Base-by-base conservation (phyloP, 2,113 vertebrate species). In the Colaptes auratus region DNA sequence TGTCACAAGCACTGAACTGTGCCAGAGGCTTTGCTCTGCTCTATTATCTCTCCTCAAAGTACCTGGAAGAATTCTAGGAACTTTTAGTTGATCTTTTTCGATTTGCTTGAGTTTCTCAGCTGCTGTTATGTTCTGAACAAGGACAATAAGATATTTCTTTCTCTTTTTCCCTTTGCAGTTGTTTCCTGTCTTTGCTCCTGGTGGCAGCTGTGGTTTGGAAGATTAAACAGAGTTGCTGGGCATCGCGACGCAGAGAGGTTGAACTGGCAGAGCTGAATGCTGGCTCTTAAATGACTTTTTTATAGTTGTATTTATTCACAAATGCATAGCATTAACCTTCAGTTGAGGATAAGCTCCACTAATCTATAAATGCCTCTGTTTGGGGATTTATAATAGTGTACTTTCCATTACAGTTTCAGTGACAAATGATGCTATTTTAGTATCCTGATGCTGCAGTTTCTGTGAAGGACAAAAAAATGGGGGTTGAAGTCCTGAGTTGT, bases 121-220 rank as follows among this genome's bases (percentile, higher is more conserved):
- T 59, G 52, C 48, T 3, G 23, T 80, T 46, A n/a, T 7, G 10
- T 39, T 15, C 12, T 28, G 65, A 77, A 28, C 65, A 44, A 76
- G 73, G 73, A 55, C 79, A 93, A 63, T 96, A 80, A 96, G 53
- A 65, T 18, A 7, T 50, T 77, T 33, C 25, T 48, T n/a, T 11
- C 12, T 80, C 42, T 39, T 58, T 82, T 55, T 79, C 82, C 80
- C 88, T 96, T 89, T 95, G 18, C 98, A 99, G 99, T 92, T 99
- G 99, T 97, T 99, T 99, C 98, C 98, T 99, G 97, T 99, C 99
- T 17, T 96, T 99, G 97, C 98, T 99, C 59, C 98, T 99, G 89
- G 99, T 99, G 97, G 99, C 99, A 60, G 99, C 99, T 7, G 99
- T 99, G 94, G 99, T 99, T 79, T 99, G 99, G 99, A 99, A 99